Base-by-base conservation (phyloP, 2,113 vertebrate species). In the Trematomus loennbergii region DNA sequence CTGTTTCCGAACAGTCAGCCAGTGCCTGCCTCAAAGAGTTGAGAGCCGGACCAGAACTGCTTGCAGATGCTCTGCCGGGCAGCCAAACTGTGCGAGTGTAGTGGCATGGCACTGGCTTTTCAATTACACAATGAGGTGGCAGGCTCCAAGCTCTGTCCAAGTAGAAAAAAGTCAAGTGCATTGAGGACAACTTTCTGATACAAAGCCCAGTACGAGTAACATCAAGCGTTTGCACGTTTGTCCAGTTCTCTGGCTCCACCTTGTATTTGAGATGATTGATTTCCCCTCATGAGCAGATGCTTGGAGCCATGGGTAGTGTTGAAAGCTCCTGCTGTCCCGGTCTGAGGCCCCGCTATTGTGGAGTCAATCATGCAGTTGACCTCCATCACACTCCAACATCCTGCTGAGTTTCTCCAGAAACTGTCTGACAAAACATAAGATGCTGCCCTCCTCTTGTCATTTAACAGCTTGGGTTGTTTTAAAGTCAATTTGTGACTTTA, bases 1-100 rank as follows among this genome's bases (percentile, higher is more conserved):
- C 88, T 89, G 78, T 91, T 90, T 83, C 74, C 64, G 77, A 91
- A 86, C 88, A 90, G 87, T 87, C 86, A 90, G 87, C 83, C 83
- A 75, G 74, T 20, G 72, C 78, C 81, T 68, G 67, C 86, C 81
- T 91, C 85, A 83, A 80, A 89, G 82, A 88, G 84, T 88, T 70
- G 82, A 84, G 77, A 88, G 86, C 78, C 78, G 57, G 87, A 91
- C 86, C 89, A 87, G 88, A 90, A 88, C 87, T 81, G 81, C 77
- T 87, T 70, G 79, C 90, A 92, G 90, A 89, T 86, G 85, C 91
- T 88, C 82, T 54, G 72, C 87, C 46, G 57, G 75, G 66, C 80
- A 81, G 77, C 79, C 64, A 79, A 84, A 89, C 86, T 73, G 66
- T 59, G 76, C 75, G 29, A 33, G 81, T 81, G 58, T 72, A 59